phyloP scores from a whole-genome alignment of 2,113 vertebrate species.

The Seriola rivoliana region DNA sequence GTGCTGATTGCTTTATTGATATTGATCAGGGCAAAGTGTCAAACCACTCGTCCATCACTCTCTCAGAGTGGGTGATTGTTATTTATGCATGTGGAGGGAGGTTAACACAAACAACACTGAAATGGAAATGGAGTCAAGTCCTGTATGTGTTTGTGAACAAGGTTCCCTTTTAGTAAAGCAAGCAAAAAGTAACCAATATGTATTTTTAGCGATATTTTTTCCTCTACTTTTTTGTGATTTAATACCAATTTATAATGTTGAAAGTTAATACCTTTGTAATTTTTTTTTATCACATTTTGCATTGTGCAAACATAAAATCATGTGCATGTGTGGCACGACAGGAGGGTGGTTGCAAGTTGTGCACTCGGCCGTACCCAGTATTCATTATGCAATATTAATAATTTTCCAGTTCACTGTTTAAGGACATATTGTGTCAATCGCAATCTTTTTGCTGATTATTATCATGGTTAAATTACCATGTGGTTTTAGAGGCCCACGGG shows the following conservation, averaged over 20 bases:
- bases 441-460: background rate
- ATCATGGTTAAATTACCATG: background rate
- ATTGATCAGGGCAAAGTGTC: constrained; percentile 88
- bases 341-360: background rate
- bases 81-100: constrained; percentile 39
- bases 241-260: background rate
- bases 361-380: background rate
- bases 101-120: constrained; percentile 42
- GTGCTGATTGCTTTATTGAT: constrained; percentile 86
- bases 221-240: background rate
- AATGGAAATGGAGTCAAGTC: background rate
- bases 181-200: background rate
- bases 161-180: background rate
- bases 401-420: background rate
- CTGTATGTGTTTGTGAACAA: background rate
- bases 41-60: constrained; percentile 74
- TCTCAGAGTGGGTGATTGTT: constrained; percentile 39
- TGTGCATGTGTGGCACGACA: background rate
- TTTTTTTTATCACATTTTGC: background rate
- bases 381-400: background rate
- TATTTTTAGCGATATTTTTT: background rate
- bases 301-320: background rate
- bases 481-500: background rate
- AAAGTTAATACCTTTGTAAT: background rate
- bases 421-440: background rate